phyloP scores from a whole-genome alignment of 2,888 invertebrate genomes.

The Limenitis camilla region DNA sequence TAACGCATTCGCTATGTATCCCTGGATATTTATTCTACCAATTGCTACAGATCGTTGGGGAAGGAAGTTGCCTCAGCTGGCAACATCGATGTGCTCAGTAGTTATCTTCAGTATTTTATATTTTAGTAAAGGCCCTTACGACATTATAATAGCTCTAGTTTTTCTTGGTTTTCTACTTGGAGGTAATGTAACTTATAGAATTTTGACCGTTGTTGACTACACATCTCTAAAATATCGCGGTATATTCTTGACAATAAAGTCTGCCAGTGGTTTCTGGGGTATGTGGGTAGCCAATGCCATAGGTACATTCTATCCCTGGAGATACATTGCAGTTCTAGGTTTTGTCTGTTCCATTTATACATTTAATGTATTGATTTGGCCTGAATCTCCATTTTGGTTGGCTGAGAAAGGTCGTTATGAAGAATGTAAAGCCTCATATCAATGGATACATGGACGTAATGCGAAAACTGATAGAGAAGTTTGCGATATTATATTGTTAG shows the following conservation, averaged over 20 bases:
- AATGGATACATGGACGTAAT: conserved; percentile 40
- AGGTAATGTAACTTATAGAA: conserved; percentile 26
- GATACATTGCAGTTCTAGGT: conserved; percentile 30
- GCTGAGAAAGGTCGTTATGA: conserved; percentile 42
- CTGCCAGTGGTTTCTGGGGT: conserved; percentile 33
- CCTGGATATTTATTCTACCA: conserved; percentile 28
- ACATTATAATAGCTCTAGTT: conserved; percentile 32
- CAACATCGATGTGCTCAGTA: conserved; percentile 27
- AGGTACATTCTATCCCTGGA: conserved; percentile 34
- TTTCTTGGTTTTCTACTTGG: conserved; percentile 32
- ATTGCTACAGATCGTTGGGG: too few relatives aligned
- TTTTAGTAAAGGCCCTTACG: conserved; percentile 27
- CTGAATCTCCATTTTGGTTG: conserved; percentile 38
- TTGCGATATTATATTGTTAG: conserved; percentile 2
- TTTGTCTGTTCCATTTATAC: conserved; percentile 7
- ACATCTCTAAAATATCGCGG: conserved; percentile 31
- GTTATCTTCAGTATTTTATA: conserved; percentile 27
- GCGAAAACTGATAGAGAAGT: conserved; percentile 36
- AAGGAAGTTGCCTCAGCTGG: conserved; percentile 19
- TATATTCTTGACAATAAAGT: conserved; percentile 32
- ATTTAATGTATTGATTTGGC: conserved; percentile 10
- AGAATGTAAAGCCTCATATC: conserved; percentile 37
- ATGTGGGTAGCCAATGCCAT: conserved; percentile 35
- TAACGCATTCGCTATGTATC: conserved; percentile 32
- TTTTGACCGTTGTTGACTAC: conserved; percentile 33